Conservation (phyloP, 2,888 invertebrate species). For the Diarsia brunnea region DNA sequence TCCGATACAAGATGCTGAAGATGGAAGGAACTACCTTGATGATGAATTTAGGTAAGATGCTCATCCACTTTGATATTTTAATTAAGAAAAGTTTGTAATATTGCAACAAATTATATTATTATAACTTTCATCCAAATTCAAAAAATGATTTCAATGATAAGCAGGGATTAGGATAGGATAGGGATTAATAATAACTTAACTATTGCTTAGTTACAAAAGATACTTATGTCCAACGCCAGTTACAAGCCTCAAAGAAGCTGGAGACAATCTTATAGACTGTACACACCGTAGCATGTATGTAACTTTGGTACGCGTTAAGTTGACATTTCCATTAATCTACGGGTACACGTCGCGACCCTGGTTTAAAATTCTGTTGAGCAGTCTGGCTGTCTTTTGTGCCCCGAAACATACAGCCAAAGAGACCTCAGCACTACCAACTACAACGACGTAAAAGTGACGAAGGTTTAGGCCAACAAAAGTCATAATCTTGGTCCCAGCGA, state of each 20-base stretch:
- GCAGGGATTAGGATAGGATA: too few species aligned
- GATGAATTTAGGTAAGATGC: conserved; percentile 75
- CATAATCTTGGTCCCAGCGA: neutral
- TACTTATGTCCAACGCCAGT: neutral
- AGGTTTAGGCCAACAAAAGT: neutral
- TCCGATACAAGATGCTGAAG: conserved; percentile 60
- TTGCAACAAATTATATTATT: too few species aligned
- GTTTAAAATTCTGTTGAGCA: neutral
- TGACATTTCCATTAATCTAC: neutral
- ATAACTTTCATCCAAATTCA: too few species aligned
- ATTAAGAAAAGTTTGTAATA: too few species aligned
- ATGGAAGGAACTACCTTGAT: conserved; percentile 68
- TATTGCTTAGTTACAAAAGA: neutral
- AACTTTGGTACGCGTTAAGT: neutral
- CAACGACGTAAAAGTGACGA: neutral
- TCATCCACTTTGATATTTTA: too few species aligned
- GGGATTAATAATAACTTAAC: too few species aligned
- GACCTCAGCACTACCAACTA: neutral
- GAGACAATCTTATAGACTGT: neutral
- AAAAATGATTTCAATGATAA: too few species aligned
- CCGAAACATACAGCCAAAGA: neutral
- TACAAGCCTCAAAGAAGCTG: neutral
- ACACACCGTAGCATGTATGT: neutral
- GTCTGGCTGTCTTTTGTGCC: neutral
- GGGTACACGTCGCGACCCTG: neutral